A percentile compares a stretch with the other conserved stretches of the same genome.
Evolutionary conservation across 1,140 invertebrate genomes (phyloP).

Genomic region (Drosophila murphyi): DNA sequence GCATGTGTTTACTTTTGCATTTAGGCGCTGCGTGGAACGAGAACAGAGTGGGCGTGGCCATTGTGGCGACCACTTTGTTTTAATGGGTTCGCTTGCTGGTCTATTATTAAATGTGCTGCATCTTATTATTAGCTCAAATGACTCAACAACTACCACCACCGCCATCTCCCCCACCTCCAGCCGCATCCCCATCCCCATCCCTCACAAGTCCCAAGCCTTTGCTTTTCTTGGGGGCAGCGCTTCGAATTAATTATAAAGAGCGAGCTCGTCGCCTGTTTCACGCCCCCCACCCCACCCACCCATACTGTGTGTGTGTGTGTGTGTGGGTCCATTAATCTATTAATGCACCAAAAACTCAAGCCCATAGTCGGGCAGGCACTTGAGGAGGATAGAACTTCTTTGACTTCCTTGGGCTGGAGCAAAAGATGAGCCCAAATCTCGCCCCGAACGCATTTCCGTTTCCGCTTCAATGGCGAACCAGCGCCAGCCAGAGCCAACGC

Average conservation of each 20-base stretch:
- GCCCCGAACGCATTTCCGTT: conserved; percentile 71
- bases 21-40: conserved; percentile 9
- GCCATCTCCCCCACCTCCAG: too few relatives aligned
- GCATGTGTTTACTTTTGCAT: conserved; percentile 55
- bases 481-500: conserved; percentile 1
- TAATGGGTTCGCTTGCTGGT: conserved; percentile 63
- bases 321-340: conserved; percentile 70
- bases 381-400: conserved; percentile 16
- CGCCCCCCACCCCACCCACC: conserved; percentile 22
- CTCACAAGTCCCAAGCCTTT: too few relatives aligned
- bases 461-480: conserved; percentile 71
- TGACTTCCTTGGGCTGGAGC: conserved; percentile 15
- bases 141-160: conserved; percentile 1
- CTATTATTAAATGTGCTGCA: conserved; percentile 77
- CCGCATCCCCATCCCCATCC: too few relatives aligned
- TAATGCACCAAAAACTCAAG: conserved; percentile 52
- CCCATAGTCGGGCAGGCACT: neutral
- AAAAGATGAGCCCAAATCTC: conserved; percentile 26
- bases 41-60: conserved; percentile 49
- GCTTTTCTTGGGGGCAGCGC: conserved; percentile 2
- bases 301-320: conserved; percentile 23
- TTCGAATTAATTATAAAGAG: conserved; percentile 45
- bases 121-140: conserved; percentile 67
- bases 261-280: conserved; percentile 28
- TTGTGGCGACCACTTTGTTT: conserved; percentile 72